phyloP scores from a whole-genome alignment of 2,888 invertebrate genomes.

The Geotrupes spiniger region DNA sequence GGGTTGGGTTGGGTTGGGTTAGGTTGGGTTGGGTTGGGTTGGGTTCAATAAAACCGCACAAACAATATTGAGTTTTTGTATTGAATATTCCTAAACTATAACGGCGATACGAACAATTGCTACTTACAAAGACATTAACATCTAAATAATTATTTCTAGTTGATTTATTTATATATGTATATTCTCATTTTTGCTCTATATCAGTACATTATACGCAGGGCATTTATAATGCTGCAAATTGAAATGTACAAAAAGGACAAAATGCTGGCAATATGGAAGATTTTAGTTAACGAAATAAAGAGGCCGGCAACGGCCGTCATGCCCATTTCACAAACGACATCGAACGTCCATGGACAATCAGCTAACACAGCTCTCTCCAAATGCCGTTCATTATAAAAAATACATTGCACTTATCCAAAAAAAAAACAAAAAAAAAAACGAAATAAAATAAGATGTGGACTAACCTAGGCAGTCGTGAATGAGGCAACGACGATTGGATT shows the following conservation, averaged over 20 bases:
- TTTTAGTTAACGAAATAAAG: conserved; percentile 1
- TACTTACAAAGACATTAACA: conserved; percentile 55
- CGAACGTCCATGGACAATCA: conserved; percentile 7
- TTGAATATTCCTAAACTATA: conserved; percentile 51
- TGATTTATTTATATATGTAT: conserved; percentile 50
- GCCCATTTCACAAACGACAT: not conserved
- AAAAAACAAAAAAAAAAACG: conserved; percentile 32
- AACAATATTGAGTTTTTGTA: conserved; percentile 38
- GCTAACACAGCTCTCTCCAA: conserved; percentile 26
- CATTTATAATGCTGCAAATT: conserved; percentile 43
- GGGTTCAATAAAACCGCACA: not conserved
- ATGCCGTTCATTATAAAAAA: conserved; percentile 32
- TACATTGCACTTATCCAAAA: conserved; percentile 52
- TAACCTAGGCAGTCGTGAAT: conserved; percentile 46
- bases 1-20: no score
- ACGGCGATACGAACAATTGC: conserved; percentile 52
- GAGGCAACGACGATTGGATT: conserved; percentile 28
- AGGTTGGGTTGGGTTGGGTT: not conserved
- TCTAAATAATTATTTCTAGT: conserved; percentile 50
- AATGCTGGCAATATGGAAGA: conserved; percentile 7
- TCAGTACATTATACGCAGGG: conserved; percentile 42
- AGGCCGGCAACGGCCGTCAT: not conserved
- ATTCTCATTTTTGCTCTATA: conserved; percentile 47
- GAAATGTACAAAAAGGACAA: conserved; percentile 22
- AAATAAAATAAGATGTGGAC: conserved; percentile 34